Evolutionary conservation across 92 coral and sea anemone genomes (phyloP), one percentile per base, ranked within the genome.

Genomic region (Palythoa heliodiscus): DNA sequence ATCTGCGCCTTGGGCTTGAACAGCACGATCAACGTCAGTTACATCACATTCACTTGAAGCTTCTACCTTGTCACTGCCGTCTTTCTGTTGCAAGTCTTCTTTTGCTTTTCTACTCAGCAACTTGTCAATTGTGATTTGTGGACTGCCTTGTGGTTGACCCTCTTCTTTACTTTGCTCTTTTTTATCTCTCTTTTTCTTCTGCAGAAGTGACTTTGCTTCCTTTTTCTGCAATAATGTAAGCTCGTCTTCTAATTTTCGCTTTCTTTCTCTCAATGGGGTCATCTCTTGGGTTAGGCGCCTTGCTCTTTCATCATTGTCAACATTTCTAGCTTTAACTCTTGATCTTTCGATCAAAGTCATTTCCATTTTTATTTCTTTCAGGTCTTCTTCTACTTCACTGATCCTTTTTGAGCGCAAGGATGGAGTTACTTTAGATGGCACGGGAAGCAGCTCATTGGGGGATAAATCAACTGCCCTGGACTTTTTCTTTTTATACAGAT

Each of bases 281-380:
- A 91, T 83, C 82, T 91, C 93, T 38, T 87, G 85, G 17, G 89
- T 87, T 13, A 87, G 73, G 50, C 84, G 79, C 70, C 77, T 82
- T 22, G 89, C 93, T 29, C 88, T 76, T 38, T 87, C 91, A 84
- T 83, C 75, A 75, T 87, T 81, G 68, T 87, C 55, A 14, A 72
- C 74, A 71, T 88, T 87, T 43, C 86, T 68, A 5, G 86, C 90
- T 77, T 90, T 87, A 47, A 61, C 39, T 82, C 93, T 75, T 53
- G 86, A 77, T 73, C 73, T 85, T 40, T 85, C 86, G 29, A 89
- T 40, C 71, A 85, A 70, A 19, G 86, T 20, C 78, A 91, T 71
- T 85, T 90, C 88, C 61, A 52, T 53, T 73, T 75, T 83, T 37
- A 88, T 52, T 82, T 88, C 91, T 88, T 83, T 75, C 87, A 90